These are phyloP conservation scores for Hyperopisus bebe DNA, from an alignment of 2,113 vertebrate species.

Conservation along the genomic window DNA sequence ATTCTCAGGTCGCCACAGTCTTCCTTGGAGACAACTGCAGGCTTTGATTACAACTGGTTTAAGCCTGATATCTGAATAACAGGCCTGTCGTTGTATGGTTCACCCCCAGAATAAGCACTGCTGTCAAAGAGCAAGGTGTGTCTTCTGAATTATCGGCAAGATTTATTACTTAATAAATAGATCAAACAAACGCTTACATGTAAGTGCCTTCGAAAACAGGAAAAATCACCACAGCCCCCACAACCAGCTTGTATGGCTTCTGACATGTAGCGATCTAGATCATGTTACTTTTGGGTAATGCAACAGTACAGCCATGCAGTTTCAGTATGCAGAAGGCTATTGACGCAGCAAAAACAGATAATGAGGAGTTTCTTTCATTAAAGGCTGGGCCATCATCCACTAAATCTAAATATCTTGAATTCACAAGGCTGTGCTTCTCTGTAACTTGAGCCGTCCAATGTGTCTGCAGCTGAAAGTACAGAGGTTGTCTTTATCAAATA, in stretches of 20 bases:
- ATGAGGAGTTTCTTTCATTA: neutral
- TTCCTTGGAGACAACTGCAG: neutral
- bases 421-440: neutral
- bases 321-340: neutral
- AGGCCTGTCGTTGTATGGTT: neutral
- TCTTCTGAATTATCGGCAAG: neutral
- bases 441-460: neutral
- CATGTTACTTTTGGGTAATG: neutral
- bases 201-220: neutral
- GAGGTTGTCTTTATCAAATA: constrained; percentile 18
- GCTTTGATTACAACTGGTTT: neutral
- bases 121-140: neutral
- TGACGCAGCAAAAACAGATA: neutral
- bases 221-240: neutral
- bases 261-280: neutral
- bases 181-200: neutral
- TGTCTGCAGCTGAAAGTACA: constrained; percentile 19
- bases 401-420: neutral
- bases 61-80: neutral
- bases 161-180: neutral
- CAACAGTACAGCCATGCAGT: neutral
- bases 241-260: neutral
- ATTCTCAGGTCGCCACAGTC: neutral
- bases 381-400: neutral
- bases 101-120: neutral